Evolutionary conservation across 1,140 invertebrate species (phyloP), one percentile per base, ranked within the genome.

Genomic region (Ostrea edulis): DNA sequence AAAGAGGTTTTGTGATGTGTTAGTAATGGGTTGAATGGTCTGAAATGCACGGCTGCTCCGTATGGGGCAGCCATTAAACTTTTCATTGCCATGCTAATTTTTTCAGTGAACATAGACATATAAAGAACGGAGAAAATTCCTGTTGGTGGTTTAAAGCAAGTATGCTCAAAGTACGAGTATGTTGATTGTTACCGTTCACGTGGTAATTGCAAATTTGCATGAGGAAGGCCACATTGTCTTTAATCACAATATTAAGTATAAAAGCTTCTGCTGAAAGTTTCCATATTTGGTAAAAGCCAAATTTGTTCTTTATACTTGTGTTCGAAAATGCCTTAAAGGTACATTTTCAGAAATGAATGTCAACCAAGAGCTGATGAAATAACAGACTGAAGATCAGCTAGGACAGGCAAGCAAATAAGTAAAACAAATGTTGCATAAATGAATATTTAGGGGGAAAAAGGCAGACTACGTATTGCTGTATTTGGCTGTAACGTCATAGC

Each of bases 1-100:
- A 62, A 68, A 77, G 22, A 77, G 29, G 68, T 77, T 77, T 77
- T 77, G 68, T 77, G 65, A 22, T 77, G 68, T 77, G 25, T 77
- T 77, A 12, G n/a, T 20, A 7, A 77, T 77, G 68, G 22, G 68
- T 22, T 77, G 25, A 25, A 25, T 25, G 14, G n/a, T 17, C 55
- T n/a, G 35, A 77, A 4, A 29, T 77, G 9, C 14, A 62, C n/a
- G 22, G 25, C 8, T 77, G 29, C 68, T 44, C 68, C 68, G 2
- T 44, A 12, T n/a, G 14, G 68, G 68, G 25, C 29, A 35, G 58
- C 12, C 25, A 17, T 25, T 77, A 9, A 5, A 14, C 11, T n/a
- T 12, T 14, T 77, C 65, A 77, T 77, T 77, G 12, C 68, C 29
- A 14, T 77, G 68, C 22, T 77, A 12, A 25, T 25, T 77, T 77